phyloP scores from a whole-genome alignment of 2,797 vertebrate genomes.

The Neoniphon sammara region DNA sequence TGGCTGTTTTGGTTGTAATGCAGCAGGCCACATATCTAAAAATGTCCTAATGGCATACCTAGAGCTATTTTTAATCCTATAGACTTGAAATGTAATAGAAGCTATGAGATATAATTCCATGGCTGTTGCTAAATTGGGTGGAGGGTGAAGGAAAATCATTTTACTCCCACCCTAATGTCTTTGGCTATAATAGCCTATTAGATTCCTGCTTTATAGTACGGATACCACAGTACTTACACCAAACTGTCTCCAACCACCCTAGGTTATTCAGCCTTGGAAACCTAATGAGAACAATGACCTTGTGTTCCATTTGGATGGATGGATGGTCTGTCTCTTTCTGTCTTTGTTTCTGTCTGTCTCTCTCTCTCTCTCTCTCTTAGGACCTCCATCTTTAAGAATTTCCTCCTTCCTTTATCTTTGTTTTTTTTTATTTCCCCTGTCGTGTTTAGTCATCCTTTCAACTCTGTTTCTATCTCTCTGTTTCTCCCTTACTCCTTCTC shows the following conservation, averaged over 20 bases:
- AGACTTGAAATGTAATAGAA: slow-evolving; percentile 60
- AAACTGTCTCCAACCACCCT: slow-evolving; percentile 59
- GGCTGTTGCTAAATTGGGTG: slow-evolving; percentile 61
- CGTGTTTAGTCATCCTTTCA: slow-evolving; percentile 59
- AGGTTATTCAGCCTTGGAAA: slow-evolving; percentile 63
- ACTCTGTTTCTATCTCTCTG: slow-evolving; percentile 39
- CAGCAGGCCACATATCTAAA: slow-evolving; percentile 26
- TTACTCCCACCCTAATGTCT: slow-evolving; percentile 64
- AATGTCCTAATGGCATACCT: slow-evolving; percentile 39
- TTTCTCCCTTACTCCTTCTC: slow-evolving; percentile 35
- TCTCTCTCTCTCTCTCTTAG: slow-evolving; percentile 15
- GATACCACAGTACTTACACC: slow-evolving; percentile 57
- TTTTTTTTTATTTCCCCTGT: slow-evolving; percentile 31
- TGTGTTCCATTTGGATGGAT: slow-evolving; percentile 66
- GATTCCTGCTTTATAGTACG: slow-evolving; percentile 66
- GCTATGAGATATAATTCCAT: slow-evolving; percentile 46
- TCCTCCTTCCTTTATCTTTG: slow-evolving; percentile 34
- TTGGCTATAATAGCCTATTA: slow-evolving; percentile 72
- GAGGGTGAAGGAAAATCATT: slow-evolving; percentile 67
- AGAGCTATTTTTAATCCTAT: slow-evolving; percentile 42
- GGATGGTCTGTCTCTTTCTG: slow-evolving; percentile 48
- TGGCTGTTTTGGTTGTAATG: slow-evolving; percentile 42
- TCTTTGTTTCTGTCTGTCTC: neutral
- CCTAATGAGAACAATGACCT: slow-evolving; percentile 75
- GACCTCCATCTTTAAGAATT: slow-evolving; percentile 54